These are phyloP conservation scores for Leucozona laternaria DNA, from an alignment of 2,888 invertebrate species.

Conservation along the genomic window DNA sequence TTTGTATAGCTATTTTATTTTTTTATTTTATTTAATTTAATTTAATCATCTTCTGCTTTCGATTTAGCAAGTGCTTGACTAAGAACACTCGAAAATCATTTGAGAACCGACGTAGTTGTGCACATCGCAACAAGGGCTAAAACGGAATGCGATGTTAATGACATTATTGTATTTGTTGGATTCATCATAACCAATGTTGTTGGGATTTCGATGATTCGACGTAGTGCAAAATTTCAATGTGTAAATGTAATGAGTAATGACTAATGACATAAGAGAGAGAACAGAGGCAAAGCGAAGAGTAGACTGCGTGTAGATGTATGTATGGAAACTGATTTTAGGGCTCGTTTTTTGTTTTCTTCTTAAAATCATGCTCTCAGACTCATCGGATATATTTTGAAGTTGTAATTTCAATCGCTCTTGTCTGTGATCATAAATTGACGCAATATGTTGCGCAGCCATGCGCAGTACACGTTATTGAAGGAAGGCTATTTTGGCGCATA, in stretches of 20 bases:
- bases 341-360: not conserved
- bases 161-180: constrained; percentile 66
- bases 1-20: constrained; percentile 4
- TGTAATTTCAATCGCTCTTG: not conserved
- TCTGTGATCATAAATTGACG: constrained; percentile 49
- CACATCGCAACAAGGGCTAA: constrained; percentile 71
- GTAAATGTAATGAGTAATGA: too few species aligned
- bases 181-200: constrained; percentile 39
- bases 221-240: constrained; percentile 41
- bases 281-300: constrained; percentile 1
- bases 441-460: constrained; percentile 54
- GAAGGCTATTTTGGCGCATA: constrained; percentile 63
- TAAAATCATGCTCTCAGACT: not conserved
- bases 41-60: constrained; percentile 74
- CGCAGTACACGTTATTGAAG: constrained; percentile 25
- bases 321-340: not conserved
- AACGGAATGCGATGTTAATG: constrained; percentile 66
- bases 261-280: constrained; percentile 32
- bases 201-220: constrained; percentile 69
- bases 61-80: constrained; percentile 75
- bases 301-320: not conserved
- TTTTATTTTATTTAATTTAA: constrained; percentile 43
- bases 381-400: not conserved
- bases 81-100: constrained; percentile 77
- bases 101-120: constrained; percentile 72